These are phyloP conservation scores for Helicoverpa assulta DNA, from an alignment of 2,888 invertebrate species.

Conservation along the genomic window DNA sequence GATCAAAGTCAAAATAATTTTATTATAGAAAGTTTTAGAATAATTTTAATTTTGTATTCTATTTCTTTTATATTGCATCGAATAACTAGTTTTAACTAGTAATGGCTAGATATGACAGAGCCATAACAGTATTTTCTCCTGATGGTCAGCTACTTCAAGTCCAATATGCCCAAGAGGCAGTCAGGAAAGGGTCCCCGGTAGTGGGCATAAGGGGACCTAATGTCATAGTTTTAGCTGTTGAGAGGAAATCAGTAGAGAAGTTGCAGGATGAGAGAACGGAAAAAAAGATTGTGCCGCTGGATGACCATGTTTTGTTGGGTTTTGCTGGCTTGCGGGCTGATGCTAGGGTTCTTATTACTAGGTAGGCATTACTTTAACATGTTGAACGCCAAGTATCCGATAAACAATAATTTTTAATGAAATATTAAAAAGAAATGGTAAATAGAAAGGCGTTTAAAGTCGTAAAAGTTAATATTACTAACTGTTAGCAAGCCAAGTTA, in stretches of 20 bases:
- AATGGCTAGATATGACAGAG: conserved; percentile 96
- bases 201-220: conserved; percentile 97
- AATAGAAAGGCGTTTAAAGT: too few species aligned
- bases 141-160: conserved; percentile 99
- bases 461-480: too few species aligned
- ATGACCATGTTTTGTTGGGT: conserved; percentile 98
- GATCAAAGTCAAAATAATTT: conserved; percentile 15
- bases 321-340: conserved; percentile 99
- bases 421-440: too few species aligned
- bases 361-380: conserved; percentile 72
- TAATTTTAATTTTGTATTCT: conserved; percentile 1
- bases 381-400: background rate
- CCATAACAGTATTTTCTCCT: conserved; percentile 99
- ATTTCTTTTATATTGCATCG: background rate
- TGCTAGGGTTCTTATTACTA: conserved; percentile 96
- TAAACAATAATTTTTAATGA: too few species aligned
- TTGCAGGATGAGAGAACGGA: conserved; percentile 98
- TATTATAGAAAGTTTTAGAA: conserved; percentile 3
- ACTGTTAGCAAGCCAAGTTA: too few species aligned
- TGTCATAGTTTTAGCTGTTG: conserved; percentile 98
- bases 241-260: conserved; percentile 98
- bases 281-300: conserved; percentile 97
- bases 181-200: conserved; percentile 95
- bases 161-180: conserved; percentile 99
- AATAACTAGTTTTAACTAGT: background rate